phyloP scores from a whole-genome alignment of 2,797 vertebrate genomes.

The Linurgus olivaceus region DNA sequence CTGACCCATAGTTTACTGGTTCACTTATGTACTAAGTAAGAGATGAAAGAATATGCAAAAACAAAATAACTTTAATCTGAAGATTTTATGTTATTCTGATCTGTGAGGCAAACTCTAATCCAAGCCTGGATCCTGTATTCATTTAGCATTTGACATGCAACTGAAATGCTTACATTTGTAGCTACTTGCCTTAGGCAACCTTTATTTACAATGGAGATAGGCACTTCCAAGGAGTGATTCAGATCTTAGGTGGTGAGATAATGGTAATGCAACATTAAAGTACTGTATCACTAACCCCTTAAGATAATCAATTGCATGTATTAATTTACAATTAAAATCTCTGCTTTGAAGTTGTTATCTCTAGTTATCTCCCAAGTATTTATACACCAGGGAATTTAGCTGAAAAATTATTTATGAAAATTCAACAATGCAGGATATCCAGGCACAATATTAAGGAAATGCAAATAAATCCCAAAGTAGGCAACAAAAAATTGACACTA shows the following conservation, averaged over 20 bases:
- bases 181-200: neutral
- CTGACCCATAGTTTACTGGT: neutral
- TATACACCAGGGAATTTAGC: neutral
- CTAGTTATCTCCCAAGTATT: neutral
- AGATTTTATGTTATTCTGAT: neutral
- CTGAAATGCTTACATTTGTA: neutral
- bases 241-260: conserved; percentile 46
- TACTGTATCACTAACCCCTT: neutral
- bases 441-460: neutral
- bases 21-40: neutral
- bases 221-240: neutral
- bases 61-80: neutral
- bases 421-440: conserved; percentile 3
- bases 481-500: neutral
- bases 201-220: conserved; percentile 23
- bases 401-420: conserved; percentile 22
- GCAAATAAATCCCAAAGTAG: neutral
- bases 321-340: conserved; percentile 62
- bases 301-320: conserved; percentile 44
- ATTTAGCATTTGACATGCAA: neutral
- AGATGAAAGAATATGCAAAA: neutral
- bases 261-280: neutral
- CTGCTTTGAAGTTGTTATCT: conserved; percentile 55
- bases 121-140: neutral
- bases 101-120: neutral